These are phyloP conservation scores for Campoletis sonorensis DNA, from an alignment of 1,140 invertebrate species.

Conservation along the genomic window DNA sequence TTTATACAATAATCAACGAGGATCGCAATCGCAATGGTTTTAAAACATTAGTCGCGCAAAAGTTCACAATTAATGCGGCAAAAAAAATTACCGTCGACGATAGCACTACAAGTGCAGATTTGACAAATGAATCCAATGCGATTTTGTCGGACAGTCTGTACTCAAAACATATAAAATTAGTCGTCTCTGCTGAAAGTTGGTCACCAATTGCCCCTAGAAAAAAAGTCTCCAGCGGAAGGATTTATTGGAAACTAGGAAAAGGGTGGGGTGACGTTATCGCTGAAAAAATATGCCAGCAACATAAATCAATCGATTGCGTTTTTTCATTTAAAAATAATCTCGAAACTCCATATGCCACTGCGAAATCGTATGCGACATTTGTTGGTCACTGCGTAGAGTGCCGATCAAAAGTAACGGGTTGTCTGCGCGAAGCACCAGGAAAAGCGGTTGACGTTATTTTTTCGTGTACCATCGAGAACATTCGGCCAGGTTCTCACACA, in stretches of 20 bases:
- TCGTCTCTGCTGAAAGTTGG: constrained; percentile 6
- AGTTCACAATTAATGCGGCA: not conserved
- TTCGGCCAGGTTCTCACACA: constrained; percentile 11
- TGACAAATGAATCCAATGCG: not conserved
- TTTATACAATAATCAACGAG: constrained; percentile 38
- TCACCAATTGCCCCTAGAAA: constrained; percentile 36
- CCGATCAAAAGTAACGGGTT: constrained; percentile 25
- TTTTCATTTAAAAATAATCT: constrained; percentile 40
- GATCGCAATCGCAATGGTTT: constrained; percentile 45
- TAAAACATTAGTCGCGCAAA: not conserved
- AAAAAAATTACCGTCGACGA: too few relatives aligned
- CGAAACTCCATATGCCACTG: not conserved
- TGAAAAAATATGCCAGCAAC: constrained; percentile 38
- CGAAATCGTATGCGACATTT: constrained; percentile 24
- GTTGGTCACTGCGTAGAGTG: constrained; percentile 43
- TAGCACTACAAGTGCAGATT: not conserved
- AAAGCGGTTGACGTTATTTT: constrained; percentile 43
- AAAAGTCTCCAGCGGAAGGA: constrained; percentile 27
- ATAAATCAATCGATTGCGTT: constrained; percentile 30
- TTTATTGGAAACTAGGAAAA: constrained; percentile 41
- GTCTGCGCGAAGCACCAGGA: not conserved
- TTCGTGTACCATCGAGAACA: constrained; percentile 20
- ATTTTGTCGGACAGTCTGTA: not conserved
- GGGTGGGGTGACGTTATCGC: constrained; percentile 38
- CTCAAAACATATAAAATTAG: not conserved